A percentile compares a stretch with the other conserved stretches of the same genome.
Conservation (phyloP, 2,888 invertebrate genomes). For the Eutolmus rufibarbis region DNA sequence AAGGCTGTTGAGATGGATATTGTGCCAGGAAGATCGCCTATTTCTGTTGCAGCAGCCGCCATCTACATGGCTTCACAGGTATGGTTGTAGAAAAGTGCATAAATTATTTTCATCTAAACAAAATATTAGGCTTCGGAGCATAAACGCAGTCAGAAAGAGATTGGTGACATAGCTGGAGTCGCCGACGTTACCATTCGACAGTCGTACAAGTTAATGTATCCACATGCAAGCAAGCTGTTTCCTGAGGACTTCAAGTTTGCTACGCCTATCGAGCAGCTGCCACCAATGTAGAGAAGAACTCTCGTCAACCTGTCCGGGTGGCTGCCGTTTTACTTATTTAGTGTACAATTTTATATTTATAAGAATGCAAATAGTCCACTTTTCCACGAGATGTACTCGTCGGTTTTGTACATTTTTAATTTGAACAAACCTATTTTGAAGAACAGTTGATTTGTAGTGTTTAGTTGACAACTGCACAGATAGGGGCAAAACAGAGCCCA, state of each 20-base stretch:
- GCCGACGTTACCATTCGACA: constrained; percentile 98
- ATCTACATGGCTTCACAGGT: constrained; percentile 99
- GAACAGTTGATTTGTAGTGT: background rate
- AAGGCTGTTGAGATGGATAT: constrained; percentile 97
- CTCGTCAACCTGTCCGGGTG: background rate
- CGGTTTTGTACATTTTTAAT: constrained; percentile 12
- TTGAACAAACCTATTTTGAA: background rate
- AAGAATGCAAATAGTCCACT: background rate
- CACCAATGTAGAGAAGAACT: constrained; percentile 71
- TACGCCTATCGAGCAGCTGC: constrained; percentile 92
- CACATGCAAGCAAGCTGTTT: constrained; percentile 89
- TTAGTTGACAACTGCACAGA: background rate
- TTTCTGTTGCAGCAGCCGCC: constrained; percentile 98
- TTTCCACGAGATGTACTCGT: background rate
- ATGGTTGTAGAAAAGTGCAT: constrained; percentile 34
- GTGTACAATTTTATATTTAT: background rate
- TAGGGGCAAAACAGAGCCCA: background rate
- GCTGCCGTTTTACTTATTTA: background rate
- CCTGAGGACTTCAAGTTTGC: constrained; percentile 96
- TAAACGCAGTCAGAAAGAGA: constrained; percentile 97
- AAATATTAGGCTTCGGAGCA: constrained; percentile 81
- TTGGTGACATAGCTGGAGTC: constrained; percentile 97
- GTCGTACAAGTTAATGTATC: constrained; percentile 97
- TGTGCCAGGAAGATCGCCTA: constrained; percentile 96
- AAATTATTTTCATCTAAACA: background rate